A percentile compares a stretch with the other conserved stretches of the same genome.
These are phyloP conservation scores for Leptinotarsa rubiginosa DNA, from an alignment of 2,888 invertebrate species.

Conservation along the genomic window DNA sequence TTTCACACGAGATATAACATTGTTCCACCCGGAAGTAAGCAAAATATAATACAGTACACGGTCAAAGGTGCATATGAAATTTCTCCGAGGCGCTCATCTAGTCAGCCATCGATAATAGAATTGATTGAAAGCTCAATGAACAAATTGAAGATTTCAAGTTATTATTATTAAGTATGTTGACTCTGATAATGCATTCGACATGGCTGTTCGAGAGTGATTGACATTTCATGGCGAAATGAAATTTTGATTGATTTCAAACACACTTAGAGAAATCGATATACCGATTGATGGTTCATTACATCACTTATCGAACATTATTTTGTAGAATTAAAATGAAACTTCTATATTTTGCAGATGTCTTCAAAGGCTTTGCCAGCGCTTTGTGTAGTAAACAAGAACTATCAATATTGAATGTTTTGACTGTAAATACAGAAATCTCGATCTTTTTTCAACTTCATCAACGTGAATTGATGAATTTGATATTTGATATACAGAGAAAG, in stretches of 20 bases:
- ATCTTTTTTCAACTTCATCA: too few relatives aligned
- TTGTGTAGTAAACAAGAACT: too few relatives aligned
- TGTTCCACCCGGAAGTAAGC: background rate
- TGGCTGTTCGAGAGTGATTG: background rate
- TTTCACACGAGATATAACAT: background rate
- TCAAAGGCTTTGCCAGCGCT: too few relatives aligned
- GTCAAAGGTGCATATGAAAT: background rate
- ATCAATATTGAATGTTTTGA: too few relatives aligned
- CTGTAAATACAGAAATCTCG: too few relatives aligned
- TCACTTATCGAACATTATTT: too few relatives aligned
- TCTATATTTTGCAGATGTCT: too few relatives aligned
- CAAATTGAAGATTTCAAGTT: conserved; percentile 2
- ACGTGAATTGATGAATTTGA: too few relatives aligned
- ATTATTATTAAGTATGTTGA: conserved; percentile 5
- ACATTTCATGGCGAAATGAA: conserved; percentile 6
- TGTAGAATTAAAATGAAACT: too few relatives aligned
- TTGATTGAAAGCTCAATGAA: conserved; percentile 14
- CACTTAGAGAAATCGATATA: conserved; percentile 9
- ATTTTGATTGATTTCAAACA: conserved; percentile 9
- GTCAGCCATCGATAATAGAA: background rate
- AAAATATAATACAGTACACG: background rate
- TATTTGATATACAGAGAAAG: too few relatives aligned
- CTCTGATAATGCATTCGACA: conserved; percentile 13
- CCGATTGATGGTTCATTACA: background rate
- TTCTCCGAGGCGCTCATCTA: background rate